Conservation (phyloP, 2,113 vertebrate species). For the Bucco capensis region DNA sequence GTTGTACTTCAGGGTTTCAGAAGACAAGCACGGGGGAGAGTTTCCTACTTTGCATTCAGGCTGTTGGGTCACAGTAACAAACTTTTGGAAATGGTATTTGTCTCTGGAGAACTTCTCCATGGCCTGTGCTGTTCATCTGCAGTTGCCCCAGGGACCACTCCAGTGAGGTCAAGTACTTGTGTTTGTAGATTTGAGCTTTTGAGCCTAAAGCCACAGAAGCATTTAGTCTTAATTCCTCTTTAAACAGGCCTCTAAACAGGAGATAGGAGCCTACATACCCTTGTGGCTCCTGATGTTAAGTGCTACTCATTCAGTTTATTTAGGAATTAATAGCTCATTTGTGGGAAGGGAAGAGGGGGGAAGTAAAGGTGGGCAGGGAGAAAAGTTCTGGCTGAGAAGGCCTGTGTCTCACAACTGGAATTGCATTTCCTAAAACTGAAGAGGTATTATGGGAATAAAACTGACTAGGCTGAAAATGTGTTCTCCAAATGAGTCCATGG, state of each 20-base stretch:
- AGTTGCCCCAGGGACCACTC: background rate
- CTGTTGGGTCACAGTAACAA: rapidly evolving
- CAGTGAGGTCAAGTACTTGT: rapidly evolving
- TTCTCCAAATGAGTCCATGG: background rate
- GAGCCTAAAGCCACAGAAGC: background rate
- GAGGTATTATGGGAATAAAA: background rate
- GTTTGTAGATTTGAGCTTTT: background rate
- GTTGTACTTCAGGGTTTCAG: rapidly evolving
- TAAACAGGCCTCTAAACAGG: background rate
- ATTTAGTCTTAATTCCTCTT: background rate
- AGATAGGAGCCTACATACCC: background rate
- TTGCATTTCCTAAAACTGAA: background rate
- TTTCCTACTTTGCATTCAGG: background rate
- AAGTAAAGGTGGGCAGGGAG: background rate
- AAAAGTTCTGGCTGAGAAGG: background rate
- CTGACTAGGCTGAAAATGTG: background rate
- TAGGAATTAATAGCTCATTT: slow-evolving; percentile 7
- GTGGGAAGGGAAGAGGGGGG: background rate
- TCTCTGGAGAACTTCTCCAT: background rate
- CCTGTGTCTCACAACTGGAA: background rate
- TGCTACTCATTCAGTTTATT: background rate
- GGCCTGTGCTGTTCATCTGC: rapidly evolving
- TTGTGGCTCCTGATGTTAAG: background rate
- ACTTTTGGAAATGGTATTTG: background rate
- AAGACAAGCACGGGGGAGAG: background rate